These are phyloP conservation scores for Eonycteris spelaea DNA, from an alignment of 2,113 vertebrate genomes.

Conservation along the genomic window DNA sequence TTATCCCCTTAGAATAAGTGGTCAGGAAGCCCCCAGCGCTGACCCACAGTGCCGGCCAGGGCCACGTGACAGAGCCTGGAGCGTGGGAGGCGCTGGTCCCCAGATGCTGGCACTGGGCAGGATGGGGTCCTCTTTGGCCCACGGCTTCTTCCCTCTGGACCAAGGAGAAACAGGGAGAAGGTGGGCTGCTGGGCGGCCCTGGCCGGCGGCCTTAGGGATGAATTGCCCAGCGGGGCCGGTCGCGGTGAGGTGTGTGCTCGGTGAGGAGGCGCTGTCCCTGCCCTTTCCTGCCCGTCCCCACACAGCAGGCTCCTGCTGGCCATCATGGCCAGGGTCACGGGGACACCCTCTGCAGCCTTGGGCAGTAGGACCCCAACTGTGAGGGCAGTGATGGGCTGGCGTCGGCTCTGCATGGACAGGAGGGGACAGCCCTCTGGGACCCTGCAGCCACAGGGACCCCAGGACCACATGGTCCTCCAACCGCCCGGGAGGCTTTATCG, in stretches of 20 bases:
- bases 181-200: too few relatives aligned
- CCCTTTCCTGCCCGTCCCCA: too few relatives aligned
- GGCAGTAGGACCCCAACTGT: too few relatives aligned
- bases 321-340: too few relatives aligned
- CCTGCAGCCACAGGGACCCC: not conserved
- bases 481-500: not conserved
- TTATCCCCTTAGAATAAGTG: not conserved
- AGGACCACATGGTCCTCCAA: not conserved
- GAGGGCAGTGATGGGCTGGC: not conserved
- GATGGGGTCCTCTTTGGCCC: not conserved
- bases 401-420: not conserved
- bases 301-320: too few relatives aligned
- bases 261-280: too few relatives aligned
- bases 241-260: too few relatives aligned
- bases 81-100: too few relatives aligned
- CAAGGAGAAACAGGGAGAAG: too few relatives aligned
- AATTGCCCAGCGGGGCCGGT: too few relatives aligned
- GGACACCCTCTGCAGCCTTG: too few relatives aligned
- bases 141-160: not conserved
- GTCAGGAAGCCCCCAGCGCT: accelerated
- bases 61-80: accelerated
- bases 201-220: too few relatives aligned
- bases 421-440: not conserved
- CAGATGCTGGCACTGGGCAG: not conserved
- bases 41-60: not conserved